Base-by-base conservation (phyloP, 2,888 invertebrate genomes). In the Himalopsyche tibetana region DNA sequence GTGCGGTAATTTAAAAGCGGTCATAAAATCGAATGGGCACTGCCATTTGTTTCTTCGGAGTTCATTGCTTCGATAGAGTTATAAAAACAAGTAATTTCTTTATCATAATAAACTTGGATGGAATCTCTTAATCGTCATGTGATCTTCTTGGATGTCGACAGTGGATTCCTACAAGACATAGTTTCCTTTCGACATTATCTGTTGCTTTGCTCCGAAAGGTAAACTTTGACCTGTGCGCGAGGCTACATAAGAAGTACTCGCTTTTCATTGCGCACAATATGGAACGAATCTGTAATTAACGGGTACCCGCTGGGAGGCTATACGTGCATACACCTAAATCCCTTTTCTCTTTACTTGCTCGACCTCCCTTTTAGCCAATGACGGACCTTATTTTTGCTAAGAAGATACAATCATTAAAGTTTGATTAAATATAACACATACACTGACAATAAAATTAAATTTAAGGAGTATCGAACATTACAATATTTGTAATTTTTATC, bases 231-330 rank as follows among this genome's bases (percentile, higher is more conserved):
- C 88, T 82, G 80, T 36, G 79, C 55, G 63, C 83, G 42, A 85
- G 84, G 38, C 55, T 38, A 74, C 83, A 40, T 45, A 82, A 56
- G 74, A 79, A 80, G 63, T 82, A 83, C 83, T 63, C 56, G 84
- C 86, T 87, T 85, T 82, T 82, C 85, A 86, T 84, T 81, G 87
- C 87, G 88, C 88, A 80, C 88, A 86, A 88, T 88, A 88, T 87
- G 88, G 88, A 88, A 88, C 88, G 88, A 88, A 88, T 88, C 88
- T 80, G 86, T 88, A 88, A 88, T 88, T 88, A 87, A 84, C 88
- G 88, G 88, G 82, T 88, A 84, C 85, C 85, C 83, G 80, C 82
- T 79, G 86, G 79, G 55, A 81, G 85, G 87, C 87, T 83, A 84
- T 87, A 88, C 88, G 88, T 88, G 88, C 87, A 38, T 63, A 36